phyloP scores from a whole-genome alignment of 2,113 vertebrate genomes.

The Upupa epops region DNA sequence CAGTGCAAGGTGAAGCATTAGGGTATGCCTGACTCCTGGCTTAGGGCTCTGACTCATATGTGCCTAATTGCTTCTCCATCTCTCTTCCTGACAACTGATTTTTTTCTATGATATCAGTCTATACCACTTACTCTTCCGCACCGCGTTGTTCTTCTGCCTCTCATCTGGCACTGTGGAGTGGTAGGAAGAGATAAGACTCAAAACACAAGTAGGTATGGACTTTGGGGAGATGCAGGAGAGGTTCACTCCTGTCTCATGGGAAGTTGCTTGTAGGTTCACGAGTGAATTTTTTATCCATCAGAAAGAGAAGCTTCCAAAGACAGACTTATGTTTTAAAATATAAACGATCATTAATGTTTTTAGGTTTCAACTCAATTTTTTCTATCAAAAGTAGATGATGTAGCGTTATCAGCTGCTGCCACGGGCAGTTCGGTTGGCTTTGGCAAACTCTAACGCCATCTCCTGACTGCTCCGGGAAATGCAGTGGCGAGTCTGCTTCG shows the following conservation, averaged over 20 bases:
- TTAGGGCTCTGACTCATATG: background rate
- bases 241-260: background rate
- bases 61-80: background rate
- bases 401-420: background rate
- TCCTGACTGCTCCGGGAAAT: constrained; percentile 24
- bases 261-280: background rate
- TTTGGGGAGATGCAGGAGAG: background rate
- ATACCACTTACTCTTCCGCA: background rate
- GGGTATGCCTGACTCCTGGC: background rate
- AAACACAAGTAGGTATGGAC: background rate
- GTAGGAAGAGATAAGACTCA: background rate
- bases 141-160: background rate
- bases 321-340: background rate
- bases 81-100: background rate
- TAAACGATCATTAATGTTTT: background rate
- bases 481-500: background rate
- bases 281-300: background rate
- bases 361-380: background rate
- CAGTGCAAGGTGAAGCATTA: background rate
- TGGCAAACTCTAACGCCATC: constrained; percentile 22
- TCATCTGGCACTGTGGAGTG: background rate
- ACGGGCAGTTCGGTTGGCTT: background rate
- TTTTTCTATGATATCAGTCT: accelerated
- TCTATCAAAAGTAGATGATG: background rate
- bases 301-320: background rate